A percentile compares a stretch with the other conserved stretches of the same genome.
Evolutionary conservation across 2,888 invertebrate species (phyloP).

Genomic region (Asteroscopus sphinx): DNA sequence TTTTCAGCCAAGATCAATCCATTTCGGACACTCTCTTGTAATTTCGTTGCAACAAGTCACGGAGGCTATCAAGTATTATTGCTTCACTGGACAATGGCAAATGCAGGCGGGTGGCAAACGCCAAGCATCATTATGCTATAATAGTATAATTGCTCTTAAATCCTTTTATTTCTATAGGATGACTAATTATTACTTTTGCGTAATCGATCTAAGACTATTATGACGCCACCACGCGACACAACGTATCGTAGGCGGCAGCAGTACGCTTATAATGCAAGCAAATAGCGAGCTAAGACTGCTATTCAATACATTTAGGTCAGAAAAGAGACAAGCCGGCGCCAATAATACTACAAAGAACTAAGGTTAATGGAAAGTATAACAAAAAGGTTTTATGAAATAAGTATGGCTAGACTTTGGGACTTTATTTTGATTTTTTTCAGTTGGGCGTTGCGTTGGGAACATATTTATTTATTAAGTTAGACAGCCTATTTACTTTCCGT

Average conservation of each 20-base stretch:
- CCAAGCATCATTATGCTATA: no score
- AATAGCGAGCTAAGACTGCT: conserved; percentile 18
- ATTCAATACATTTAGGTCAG: conserved; percentile 52
- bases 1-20: no score
- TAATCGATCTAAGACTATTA: conserved; percentile 13
- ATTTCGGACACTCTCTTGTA: no score
- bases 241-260: conserved; percentile 22
- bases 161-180: background rate
- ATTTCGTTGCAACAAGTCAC: no score
- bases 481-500: conserved; percentile 30
- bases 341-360: conserved; percentile 21
- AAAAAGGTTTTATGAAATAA: conserved; percentile 32
- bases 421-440: background rate
- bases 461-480: conserved; percentile 3
- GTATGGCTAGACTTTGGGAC: conserved; percentile 6
- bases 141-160: background rate
- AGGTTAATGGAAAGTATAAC: conserved; percentile 19
- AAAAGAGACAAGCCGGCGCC: conserved; percentile 48
- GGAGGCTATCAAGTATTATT: no score
- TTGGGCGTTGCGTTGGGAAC: conserved; percentile 7
- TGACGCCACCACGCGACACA: conserved; percentile 14
- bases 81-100: no score
- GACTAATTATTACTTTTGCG: conserved; percentile 12
- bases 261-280: conserved; percentile 16
- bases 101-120: no score